Conservation (phyloP, 2,888 invertebrate species). For the Arrhopalites spinosus region DNA sequence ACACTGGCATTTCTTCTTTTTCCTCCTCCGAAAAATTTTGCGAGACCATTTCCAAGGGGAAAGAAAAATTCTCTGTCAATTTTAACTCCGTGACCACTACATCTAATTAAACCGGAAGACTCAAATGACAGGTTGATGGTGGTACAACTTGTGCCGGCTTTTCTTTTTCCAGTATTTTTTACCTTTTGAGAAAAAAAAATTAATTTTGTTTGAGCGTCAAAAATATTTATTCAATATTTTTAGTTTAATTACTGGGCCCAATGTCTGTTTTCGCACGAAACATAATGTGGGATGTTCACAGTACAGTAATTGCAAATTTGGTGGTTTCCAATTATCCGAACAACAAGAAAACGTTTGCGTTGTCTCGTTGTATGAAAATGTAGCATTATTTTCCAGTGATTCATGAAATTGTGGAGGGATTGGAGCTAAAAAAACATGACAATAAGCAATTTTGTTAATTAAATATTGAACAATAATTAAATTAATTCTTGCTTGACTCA, state of each 20-base stretch:
- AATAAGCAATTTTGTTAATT: too few species aligned
- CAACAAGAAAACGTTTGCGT: constrained; percentile 12
- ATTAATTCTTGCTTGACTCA: not conserved
- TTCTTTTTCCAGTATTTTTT: constrained; percentile 9
- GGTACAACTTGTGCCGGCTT: constrained; percentile 12
- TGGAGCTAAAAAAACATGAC: not conserved
- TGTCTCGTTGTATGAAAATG: not conserved
- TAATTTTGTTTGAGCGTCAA: not conserved
- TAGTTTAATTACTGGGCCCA: not conserved
- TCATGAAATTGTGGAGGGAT: not conserved
- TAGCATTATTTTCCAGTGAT: not conserved
- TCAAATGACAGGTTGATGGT: not conserved
- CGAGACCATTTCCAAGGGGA: not conserved
- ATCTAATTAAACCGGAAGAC: constrained; percentile 21
- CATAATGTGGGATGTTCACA: constrained; percentile 31
- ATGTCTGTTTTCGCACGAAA: not conserved
- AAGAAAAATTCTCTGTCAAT: constrained; percentile 27
- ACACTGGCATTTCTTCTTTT: not conserved
- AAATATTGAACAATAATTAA: not conserved
- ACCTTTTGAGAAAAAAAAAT: not conserved
- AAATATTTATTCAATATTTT: too few species aligned
- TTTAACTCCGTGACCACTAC: constrained; percentile 14
- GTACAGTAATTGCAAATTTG: not conserved
- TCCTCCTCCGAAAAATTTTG: not conserved
- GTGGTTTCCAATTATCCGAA: constrained; percentile 9